phyloP scores from a whole-genome alignment of 2,888 invertebrate genomes.

The Polydesmus complanatus region DNA sequence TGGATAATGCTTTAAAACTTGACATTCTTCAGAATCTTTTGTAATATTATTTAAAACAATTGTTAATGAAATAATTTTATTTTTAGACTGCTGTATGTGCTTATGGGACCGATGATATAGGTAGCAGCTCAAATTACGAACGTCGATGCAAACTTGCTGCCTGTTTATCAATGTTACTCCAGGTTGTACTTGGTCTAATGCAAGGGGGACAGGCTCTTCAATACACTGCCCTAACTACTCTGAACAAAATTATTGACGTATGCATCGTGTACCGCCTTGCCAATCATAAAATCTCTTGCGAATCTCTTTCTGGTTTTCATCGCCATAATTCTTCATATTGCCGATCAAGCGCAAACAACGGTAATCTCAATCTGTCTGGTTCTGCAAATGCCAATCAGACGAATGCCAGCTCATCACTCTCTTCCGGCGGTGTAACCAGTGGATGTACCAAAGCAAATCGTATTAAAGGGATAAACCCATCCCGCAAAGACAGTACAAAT shows the following conservation, averaged over 20 bases:
- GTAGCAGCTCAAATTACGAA: conserved; percentile 2
- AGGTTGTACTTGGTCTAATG: conserved; percentile 41
- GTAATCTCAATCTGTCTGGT: background rate
- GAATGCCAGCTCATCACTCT: conserved; percentile 17
- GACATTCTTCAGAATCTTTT: too few species aligned
- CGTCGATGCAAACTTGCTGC: conserved; percentile 29
- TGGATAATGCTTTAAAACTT: too few species aligned
- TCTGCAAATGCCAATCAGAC: conserved; percentile 12
- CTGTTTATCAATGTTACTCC: conserved; percentile 40
- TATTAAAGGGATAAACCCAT: background rate
- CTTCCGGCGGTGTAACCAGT: background rate
- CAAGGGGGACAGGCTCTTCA: conserved; percentile 44
- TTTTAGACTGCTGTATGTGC: conserved; percentile 33
- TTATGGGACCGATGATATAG: conserved; percentile 27
- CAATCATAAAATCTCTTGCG: conserved; percentile 7
- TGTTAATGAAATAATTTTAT: background rate
- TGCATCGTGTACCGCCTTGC: conserved; percentile 34
- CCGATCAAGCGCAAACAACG: conserved; percentile 21
- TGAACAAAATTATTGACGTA: conserved; percentile 45
- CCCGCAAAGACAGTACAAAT: conserved; percentile 10
- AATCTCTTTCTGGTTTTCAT: background rate
- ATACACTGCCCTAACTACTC: conserved; percentile 44
- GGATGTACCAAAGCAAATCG: background rate
- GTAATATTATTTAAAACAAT: too few species aligned
- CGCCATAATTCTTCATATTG: conserved; percentile 15